These are phyloP conservation scores for Sapajus apella DNA, from an alignment of 2,113 vertebrate genomes.

Conservation along the genomic window DNA sequence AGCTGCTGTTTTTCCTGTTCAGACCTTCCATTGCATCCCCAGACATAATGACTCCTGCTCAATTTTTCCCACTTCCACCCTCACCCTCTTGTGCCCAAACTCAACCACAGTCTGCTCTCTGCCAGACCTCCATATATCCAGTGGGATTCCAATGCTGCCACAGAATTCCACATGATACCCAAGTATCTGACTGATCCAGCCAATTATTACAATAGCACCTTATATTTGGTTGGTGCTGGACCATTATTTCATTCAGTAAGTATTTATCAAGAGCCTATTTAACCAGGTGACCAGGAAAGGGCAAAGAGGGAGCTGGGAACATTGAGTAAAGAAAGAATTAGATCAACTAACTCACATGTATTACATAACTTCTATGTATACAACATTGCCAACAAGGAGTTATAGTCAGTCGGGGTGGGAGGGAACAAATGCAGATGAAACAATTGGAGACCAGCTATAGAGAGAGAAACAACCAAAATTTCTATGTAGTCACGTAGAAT, in stretches of 20 bases:
- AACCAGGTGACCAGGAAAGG: constrained; percentile 45
- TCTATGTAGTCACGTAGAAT: not conserved
- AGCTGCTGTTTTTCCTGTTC: constrained; percentile 15
- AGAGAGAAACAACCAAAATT: not conserved
- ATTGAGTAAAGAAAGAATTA: not conserved
- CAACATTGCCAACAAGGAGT: not conserved
- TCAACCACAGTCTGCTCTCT: constrained; percentile 67
- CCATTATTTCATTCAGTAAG: constrained; percentile 69
- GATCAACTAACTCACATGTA: not conserved
- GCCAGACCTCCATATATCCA: constrained; percentile 74
- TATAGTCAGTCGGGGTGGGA: not conserved
- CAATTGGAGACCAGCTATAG: not conserved
- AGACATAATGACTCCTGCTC: constrained; percentile 71
- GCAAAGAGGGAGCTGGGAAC: not conserved
- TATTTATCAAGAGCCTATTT: constrained; percentile 57
- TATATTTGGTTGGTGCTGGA: constrained; percentile 62
- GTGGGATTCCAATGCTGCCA: constrained; percentile 62
- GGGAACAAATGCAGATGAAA: not conserved
- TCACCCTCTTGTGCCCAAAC: constrained; percentile 68
- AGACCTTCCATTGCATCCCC: constrained; percentile 60
- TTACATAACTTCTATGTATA: not conserved
- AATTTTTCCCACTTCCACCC: constrained; percentile 65
- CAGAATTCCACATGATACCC: constrained; percentile 61
- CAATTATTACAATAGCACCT: constrained; percentile 73
- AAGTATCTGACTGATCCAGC: constrained; percentile 60